These are phyloP conservation scores for Lonchura striata DNA, from an alignment of 2,113 vertebrate genomes.

Conservation along the genomic window DNA sequence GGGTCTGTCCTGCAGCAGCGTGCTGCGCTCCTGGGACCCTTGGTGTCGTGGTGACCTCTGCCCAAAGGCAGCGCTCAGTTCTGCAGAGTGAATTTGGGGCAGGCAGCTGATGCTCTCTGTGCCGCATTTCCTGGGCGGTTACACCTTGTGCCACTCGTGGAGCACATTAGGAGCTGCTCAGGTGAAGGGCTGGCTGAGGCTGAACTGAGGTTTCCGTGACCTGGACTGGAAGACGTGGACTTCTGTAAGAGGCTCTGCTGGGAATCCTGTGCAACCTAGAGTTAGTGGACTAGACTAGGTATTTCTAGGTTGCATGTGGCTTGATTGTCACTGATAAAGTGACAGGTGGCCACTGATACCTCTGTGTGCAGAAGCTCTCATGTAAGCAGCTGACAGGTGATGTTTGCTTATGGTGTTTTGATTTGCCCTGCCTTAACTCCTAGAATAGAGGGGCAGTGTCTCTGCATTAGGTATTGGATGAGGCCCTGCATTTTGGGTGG, in stretches of 20 bases:
- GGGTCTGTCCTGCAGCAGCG: not conserved
- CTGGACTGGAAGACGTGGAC: accelerated
- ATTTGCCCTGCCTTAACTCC: not conserved
- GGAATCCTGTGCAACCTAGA: accelerated
- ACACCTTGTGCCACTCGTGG: accelerated
- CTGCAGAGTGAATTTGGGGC: not conserved
- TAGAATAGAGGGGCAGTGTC: not conserved
- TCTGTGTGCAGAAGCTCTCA: not conserved
- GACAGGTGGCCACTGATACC: not conserved
- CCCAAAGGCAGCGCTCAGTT: not conserved
- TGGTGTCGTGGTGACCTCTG: not conserved
- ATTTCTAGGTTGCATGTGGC: accelerated
- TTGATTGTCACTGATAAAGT: not conserved
- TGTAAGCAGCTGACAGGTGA: not conserved
- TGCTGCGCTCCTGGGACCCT: not conserved
- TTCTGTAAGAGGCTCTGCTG: not conserved
- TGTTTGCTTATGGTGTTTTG: not conserved
- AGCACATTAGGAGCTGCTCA: not conserved
- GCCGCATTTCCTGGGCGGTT: not conserved
- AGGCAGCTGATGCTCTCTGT: accelerated
- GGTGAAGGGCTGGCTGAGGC: not conserved
- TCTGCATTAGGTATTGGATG: not conserved
- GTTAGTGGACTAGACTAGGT: not conserved
- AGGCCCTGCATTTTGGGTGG: not conserved
- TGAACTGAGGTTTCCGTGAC: not conserved